Base-by-base conservation (phyloP, 2,113 vertebrate genomes). In the Mus pahari region DNA sequence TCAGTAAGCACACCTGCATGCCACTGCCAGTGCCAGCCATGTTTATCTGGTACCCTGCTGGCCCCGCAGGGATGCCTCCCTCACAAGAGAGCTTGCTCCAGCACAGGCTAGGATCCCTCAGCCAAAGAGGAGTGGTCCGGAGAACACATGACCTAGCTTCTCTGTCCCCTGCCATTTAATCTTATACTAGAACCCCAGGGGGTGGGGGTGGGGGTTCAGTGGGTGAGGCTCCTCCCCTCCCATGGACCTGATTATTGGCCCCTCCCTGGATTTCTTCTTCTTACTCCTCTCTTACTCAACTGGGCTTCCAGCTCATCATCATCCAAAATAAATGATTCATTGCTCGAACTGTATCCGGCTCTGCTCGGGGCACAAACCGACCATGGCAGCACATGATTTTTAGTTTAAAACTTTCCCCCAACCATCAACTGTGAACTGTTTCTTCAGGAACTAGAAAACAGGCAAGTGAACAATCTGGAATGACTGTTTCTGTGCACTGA, bases 221-320 rank as follows among this genome's bases (percentile, higher is more conserved):
- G 12, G 42, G 45, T 0, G 24, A 60, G 89, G 50, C 5, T n/a
- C 0, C 0, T 48, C 39, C 33, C 22, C 20, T 0, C 0, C 48
- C 55, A 60, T 14, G 48, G 62, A 60, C 16, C 33, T 45, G 13
- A 39, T 24, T 48, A 45, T 20, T 66, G 48, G 20, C 13, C 4
- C 22, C 7, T 22, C 31, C 22, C 53, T 60, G 17, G 12, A 0
- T 28, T 73, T 70, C 62, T 28, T 48, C 86, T 71, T 33, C 13
- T 5, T 39, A 24, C 60, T 55, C 14, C 79, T 60, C 71, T 86
- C n/a, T 22, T 33, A 31, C 12, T 50, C 20, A 2, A 16, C 8
- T 55, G 68, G 36, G 36, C 45, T 53, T 89, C 53, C 31, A 5
- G 45, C 7, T 74, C 17, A 28, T 5, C 12, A 6, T 68, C 31